phyloP scores from a whole-genome alignment of 2,888 invertebrate species.

The Amphipyra berbera region DNA sequence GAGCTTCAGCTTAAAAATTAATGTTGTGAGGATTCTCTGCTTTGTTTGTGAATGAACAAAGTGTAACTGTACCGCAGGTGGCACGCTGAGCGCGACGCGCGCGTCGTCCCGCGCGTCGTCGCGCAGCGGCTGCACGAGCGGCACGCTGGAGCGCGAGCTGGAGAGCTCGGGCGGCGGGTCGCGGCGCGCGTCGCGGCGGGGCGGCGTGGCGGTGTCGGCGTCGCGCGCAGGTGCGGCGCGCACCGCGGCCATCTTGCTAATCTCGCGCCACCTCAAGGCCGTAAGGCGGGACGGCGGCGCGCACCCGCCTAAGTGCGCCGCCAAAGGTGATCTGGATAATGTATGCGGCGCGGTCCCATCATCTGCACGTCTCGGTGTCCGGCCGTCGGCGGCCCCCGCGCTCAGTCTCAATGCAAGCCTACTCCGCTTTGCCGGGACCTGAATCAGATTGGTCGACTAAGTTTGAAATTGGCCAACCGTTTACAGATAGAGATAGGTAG shows the following conservation, averaged over 20 bases:
- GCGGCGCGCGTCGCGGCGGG: slow-evolving; percentile 96
- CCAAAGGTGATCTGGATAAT: slow-evolving; percentile 90
- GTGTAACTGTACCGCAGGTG: slow-evolving; percentile 76
- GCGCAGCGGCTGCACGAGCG: slow-evolving; percentile 87
- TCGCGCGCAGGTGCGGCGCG: slow-evolving; percentile 98
- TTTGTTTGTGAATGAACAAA: neutral
- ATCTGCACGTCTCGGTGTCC: slow-evolving; percentile 85
- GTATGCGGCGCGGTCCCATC: slow-evolving; percentile 88
- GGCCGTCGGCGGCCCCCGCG: slow-evolving; percentile 65
- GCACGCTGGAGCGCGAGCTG: slow-evolving; percentile 74
- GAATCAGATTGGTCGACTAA: neutral
- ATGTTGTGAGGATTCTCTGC: neutral
- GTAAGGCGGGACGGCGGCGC: slow-evolving; percentile 88
- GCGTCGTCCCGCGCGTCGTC: slow-evolving; percentile 85
- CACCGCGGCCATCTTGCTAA: slow-evolving; percentile 98
- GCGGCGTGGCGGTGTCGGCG: slow-evolving; percentile 93
- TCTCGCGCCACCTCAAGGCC: slow-evolving; percentile 95
- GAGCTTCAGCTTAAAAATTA: neutral
- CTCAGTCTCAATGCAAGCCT: slow-evolving; percentile 60
- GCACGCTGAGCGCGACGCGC: slow-evolving; percentile 89
- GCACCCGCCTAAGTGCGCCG: slow-evolving; percentile 89
- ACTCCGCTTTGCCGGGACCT: slow-evolving; percentile 29
- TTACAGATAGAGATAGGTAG: neutral
- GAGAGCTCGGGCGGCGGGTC: slow-evolving; percentile 86
- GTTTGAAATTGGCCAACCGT: neutral